Conservation (phyloP, 2,888 invertebrate genomes). For the Strigamia crassipes region DNA sequence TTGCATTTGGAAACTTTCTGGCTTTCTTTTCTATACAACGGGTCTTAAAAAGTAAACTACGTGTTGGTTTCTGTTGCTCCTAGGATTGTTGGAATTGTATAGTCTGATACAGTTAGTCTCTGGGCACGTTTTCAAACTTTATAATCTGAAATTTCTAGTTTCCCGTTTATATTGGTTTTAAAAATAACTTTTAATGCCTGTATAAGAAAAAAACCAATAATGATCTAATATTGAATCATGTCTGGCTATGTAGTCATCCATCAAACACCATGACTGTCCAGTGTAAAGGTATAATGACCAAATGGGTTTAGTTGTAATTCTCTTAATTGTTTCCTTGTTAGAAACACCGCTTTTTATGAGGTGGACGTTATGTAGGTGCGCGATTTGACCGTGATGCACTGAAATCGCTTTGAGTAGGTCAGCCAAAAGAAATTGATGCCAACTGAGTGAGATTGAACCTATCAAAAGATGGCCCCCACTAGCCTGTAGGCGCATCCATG, state of each 20-base stretch:
- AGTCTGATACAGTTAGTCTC: neutral
- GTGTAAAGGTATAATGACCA: conserved; percentile 39
- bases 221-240: conserved; percentile 14
- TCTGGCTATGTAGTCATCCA: neutral
- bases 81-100: neutral
- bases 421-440: conserved; percentile 30
- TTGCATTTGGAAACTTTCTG: neutral
- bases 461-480: neutral
- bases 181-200: neutral
- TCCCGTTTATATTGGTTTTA: no score
- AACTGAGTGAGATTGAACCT: neutral
- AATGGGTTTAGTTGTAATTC: conserved; percentile 46
- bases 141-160: neutral
- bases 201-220: neutral
- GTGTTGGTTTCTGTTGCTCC: conserved; percentile 9
- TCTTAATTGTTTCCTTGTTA: conserved; percentile 48
- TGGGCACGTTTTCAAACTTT: neutral
- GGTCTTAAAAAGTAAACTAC: neutral
- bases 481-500: neutral
- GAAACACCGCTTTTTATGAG: conserved; percentile 28
- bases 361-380: neutral
- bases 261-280: neutral
- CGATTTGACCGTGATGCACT: conserved; percentile 32
- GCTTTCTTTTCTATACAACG: neutral
- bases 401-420: conserved; percentile 1